Percentiles rank a stretch among this genome's conserved stretches.
These are phyloP conservation scores for Amblyjoppa fuscipennis DNA, from an alignment of 2,888 invertebrate genomes.

Conservation along the genomic window DNA sequence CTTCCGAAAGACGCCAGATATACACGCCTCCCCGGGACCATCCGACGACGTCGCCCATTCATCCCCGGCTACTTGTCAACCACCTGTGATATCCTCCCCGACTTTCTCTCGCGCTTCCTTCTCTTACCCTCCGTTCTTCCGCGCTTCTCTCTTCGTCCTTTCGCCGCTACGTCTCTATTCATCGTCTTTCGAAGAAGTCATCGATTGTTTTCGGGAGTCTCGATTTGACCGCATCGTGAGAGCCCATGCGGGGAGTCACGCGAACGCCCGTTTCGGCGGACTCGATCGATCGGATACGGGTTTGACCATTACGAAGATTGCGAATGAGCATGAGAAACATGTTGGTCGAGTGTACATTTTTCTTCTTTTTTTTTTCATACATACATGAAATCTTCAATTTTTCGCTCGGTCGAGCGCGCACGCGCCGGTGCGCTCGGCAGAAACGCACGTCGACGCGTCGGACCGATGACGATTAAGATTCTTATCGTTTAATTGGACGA, in stretches of 20 bases:
- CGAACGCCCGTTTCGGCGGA: neutral
- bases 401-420: constrained; percentile 60
- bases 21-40: constrained; percentile 5
- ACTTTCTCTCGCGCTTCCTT: constrained; percentile 67
- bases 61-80: constrained; percentile 56
- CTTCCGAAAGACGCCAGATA: constrained; percentile 38
- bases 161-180: constrained; percentile 32
- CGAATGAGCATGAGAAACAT: neutral
- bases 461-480: constrained; percentile 78
- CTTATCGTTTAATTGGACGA: constrained; percentile 80
- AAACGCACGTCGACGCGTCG: constrained; percentile 65
- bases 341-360: neutral
- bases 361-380: constrained; percentile 12
- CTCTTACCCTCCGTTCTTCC: constrained; percentile 31
- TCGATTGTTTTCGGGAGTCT: constrained; percentile 26
- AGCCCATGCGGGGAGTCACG: constrained; percentile 20
- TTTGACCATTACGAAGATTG: neutral
- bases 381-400: constrained; percentile 25
- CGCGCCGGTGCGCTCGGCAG: constrained; percentile 47
- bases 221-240: constrained; percentile 50
- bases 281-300: neutral
- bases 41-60: constrained; percentile 3
- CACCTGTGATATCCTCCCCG: constrained; percentile 63
- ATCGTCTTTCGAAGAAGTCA: constrained; percentile 40
- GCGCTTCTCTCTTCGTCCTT: neutral